These are phyloP conservation scores for Agrotis clavis DNA, from an alignment of 2,888 invertebrate species.

Conservation along the genomic window DNA sequence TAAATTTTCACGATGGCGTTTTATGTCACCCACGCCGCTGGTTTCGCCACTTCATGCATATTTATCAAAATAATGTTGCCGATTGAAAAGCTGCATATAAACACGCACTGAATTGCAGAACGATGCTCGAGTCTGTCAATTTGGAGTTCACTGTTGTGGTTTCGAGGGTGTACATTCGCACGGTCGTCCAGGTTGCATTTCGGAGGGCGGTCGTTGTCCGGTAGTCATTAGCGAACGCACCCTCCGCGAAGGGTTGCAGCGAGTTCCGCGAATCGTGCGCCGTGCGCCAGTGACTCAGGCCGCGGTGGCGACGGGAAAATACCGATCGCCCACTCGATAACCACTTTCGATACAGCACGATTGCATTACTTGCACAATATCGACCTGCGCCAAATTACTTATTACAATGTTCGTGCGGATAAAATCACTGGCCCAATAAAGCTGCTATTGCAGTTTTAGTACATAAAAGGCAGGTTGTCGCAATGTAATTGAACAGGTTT, in stretches of 20 bases:
- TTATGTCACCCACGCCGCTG: constrained; percentile 86
- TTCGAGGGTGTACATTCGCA: constrained; percentile 86
- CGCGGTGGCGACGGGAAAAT: constrained; percentile 80
- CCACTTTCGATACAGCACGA: constrained; percentile 78
- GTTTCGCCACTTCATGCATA: constrained; percentile 90
- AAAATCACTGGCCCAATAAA: constrained; percentile 68
- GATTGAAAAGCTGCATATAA: constrained; percentile 91
- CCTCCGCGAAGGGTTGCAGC: constrained; percentile 84
- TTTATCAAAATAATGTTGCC: constrained; percentile 91
- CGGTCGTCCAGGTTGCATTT: constrained; percentile 79
- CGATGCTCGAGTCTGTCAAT: constrained; percentile 76
- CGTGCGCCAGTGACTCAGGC: constrained; percentile 81
- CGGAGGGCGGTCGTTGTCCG: constrained; percentile 82
- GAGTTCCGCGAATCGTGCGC: constrained; percentile 84
- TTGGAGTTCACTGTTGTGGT: constrained; percentile 85
- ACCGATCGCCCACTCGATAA: constrained; percentile 83
- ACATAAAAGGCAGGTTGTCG: constrained; percentile 48
- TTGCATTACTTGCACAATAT: constrained; percentile 76
- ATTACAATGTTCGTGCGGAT: constrained; percentile 70
- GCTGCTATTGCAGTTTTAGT: constrained; percentile 53
- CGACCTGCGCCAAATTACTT: constrained; percentile 71
- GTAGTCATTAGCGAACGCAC: constrained; percentile 87
- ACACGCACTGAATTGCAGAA: constrained; percentile 87
- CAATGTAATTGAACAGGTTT: constrained; percentile 15
- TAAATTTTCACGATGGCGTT: constrained; percentile 91